Conservation (phyloP, 2,888 invertebrate species). For the Caenorhabditis angaria region DNA sequence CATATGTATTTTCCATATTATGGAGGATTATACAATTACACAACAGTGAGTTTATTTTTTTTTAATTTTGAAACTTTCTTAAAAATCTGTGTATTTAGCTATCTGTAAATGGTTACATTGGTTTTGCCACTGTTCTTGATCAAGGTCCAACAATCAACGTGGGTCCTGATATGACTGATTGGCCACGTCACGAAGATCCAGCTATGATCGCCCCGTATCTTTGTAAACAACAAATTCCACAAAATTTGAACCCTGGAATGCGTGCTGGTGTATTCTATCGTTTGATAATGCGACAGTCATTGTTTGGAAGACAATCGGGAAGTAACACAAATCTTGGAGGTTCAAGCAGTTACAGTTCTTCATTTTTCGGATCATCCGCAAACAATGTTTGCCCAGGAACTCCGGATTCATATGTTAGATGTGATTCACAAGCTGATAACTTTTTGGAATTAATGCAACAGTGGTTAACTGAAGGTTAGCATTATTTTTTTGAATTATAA, state of each 20-base stretch:
- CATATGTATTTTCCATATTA: constrained; percentile 71
- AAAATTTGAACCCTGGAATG: constrained; percentile 64
- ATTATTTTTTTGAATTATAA: background rate
- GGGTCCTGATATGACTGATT: constrained; percentile 70
- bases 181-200: constrained; percentile 70
- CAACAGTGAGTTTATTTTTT: constrained; percentile 52
- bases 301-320: constrained; percentile 66
- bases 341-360: constrained; percentile 50
- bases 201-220: constrained; percentile 72
- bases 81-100: constrained; percentile 49
- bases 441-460: constrained; percentile 70
- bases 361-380: constrained; percentile 60
- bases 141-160: constrained; percentile 72
- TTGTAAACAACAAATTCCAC: constrained; percentile 70
- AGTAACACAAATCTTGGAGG: constrained; percentile 62
- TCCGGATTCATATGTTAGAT: constrained; percentile 66
- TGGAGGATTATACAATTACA: constrained; percentile 70
- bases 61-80: background rate
- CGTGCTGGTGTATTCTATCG: constrained; percentile 70
- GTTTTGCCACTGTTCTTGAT: constrained; percentile 70
- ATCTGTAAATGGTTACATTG: constrained; percentile 71
- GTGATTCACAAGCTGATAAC: constrained; percentile 66
- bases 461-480: constrained; percentile 44
- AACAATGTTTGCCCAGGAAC: constrained; percentile 66
- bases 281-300: constrained; percentile 66